Percentiles rank a stretch among this genome's conserved stretches.
phyloP scores from a whole-genome alignment of 1,140 invertebrate species.

The Drosophila athabasca region DNA sequence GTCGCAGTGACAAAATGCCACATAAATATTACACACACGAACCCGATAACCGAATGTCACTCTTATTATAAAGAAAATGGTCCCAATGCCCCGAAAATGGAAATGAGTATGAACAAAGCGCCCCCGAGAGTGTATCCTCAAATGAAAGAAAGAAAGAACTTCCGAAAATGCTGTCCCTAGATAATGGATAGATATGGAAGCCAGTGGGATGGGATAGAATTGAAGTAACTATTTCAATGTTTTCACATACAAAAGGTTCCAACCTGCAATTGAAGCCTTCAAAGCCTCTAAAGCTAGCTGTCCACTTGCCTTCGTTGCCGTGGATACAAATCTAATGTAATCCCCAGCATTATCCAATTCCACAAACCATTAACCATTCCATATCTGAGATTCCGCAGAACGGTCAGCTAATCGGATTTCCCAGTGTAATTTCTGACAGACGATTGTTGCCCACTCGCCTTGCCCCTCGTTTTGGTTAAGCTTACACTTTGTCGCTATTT shows the following conservation, averaged over 20 bases:
- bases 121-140: constrained; percentile 21
- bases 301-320: neutral
- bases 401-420: constrained; percentile 66
- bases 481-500: constrained; percentile 68
- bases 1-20: constrained; percentile 73
- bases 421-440: constrained; percentile 41
- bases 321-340: constrained; percentile 37
- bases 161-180: constrained; percentile 42
- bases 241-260: neutral
- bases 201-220: constrained; percentile 24
- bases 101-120: constrained; percentile 49
- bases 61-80: constrained; percentile 67
- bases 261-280: neutral
- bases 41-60: constrained; percentile 72
- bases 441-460: constrained; percentile 31
- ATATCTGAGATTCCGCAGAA: constrained; percentile 55
- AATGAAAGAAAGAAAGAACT: constrained; percentile 46
- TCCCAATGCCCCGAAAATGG: constrained; percentile 38
- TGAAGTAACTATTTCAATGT: neutral
- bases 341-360: constrained; percentile 39
- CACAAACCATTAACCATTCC: constrained; percentile 44
- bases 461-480: constrained; percentile 35
- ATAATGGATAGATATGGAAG: constrained; percentile 16
- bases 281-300: neutral
- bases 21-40: constrained; percentile 78